Evolutionary conservation across 1,140 invertebrate species (phyloP).

Genomic region (Hyles euphorbiae): DNA sequence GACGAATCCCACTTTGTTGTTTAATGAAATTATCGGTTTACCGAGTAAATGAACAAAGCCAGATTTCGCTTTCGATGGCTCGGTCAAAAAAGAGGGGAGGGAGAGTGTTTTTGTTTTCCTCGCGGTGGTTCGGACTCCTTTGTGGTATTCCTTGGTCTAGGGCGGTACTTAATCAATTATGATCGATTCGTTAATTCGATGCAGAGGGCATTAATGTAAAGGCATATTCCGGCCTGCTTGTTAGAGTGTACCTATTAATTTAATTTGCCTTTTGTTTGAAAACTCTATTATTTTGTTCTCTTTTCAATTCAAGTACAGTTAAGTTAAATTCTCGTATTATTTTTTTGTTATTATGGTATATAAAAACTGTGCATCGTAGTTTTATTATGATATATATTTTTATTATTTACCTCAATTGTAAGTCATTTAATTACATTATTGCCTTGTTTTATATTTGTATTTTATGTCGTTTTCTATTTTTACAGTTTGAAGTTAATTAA

Average conservation of each 20-base stretch:
- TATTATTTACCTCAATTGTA: no score
- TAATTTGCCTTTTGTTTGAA: not conserved
- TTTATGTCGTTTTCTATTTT: no score
- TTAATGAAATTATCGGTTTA: conserved; percentile 76
- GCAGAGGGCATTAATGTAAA: conserved; percentile 56
- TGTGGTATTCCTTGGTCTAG: conserved; percentile 52
- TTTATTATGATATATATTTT: no score
- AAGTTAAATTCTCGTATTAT: no score
- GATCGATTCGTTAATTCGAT: conserved; percentile 71
- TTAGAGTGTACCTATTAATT: not conserved
- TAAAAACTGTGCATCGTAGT: no score
- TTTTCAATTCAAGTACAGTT: no score
- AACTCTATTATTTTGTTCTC: no score
- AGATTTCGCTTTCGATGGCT: conserved; percentile 62
- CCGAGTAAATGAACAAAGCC: conserved; percentile 74
- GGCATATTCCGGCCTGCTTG: not conserved
- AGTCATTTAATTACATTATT: no score
- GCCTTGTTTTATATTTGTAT: no score
- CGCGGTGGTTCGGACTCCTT: conserved; percentile 56
- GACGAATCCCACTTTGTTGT: conserved; percentile 69
- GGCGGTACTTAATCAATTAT: conserved; percentile 71
- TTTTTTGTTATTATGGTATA: no score
- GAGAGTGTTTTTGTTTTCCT: conserved; percentile 68
- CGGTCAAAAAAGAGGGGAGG: conserved; percentile 67
- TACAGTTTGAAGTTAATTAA: no score